These are phyloP conservation scores for Metridium senile DNA, from an alignment of 92 coral and sea anemone genomes.

Conservation along the genomic window DNA sequence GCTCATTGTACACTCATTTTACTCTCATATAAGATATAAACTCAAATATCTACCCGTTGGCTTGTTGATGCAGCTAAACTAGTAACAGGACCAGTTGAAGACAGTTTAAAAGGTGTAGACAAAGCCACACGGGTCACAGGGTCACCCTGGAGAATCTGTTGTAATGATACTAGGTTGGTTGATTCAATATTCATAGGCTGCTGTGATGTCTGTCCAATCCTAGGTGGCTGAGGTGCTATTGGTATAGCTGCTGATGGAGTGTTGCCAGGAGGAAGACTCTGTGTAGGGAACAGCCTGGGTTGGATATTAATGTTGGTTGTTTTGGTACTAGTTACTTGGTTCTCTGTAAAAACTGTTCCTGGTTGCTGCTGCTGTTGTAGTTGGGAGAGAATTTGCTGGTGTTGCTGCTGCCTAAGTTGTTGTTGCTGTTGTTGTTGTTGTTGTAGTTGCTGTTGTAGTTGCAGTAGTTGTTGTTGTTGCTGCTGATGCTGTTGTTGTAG, in stretches of 20 bases:
- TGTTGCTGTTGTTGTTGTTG: slow-evolving; percentile 16
- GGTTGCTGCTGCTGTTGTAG: slow-evolving; percentile 13
- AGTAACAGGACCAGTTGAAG: background rate
- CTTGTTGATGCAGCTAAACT: background rate
- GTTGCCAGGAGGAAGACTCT: background rate
- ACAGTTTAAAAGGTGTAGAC: slow-evolving; percentile 8
- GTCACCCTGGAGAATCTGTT: slow-evolving; percentile 22
- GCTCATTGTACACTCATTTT: too few species aligned
- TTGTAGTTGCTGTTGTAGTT: background rate
- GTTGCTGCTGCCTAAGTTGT: slow-evolving; percentile 33
- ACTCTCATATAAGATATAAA: too few species aligned
- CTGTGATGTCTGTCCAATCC: background rate
- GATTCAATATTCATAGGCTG: slow-evolving; percentile 16
- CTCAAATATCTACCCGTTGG: slow-evolving; percentile 4
- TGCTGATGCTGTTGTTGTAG: background rate
- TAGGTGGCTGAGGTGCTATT: slow-evolving; percentile 33
- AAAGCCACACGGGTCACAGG: background rate
- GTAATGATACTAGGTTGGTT: slow-evolving; percentile 16
- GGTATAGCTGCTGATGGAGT: slow-evolving; percentile 13
- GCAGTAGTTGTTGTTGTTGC: background rate
- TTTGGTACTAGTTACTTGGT: background rate
- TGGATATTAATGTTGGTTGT: slow-evolving; percentile 9
- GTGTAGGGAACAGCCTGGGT: background rate
- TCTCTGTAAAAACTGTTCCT: background rate
- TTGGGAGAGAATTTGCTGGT: too few species aligned